These are phyloP conservation scores for Ceratina japonica DNA, from an alignment of 1,140 invertebrate species.

Conservation along the genomic window DNA sequence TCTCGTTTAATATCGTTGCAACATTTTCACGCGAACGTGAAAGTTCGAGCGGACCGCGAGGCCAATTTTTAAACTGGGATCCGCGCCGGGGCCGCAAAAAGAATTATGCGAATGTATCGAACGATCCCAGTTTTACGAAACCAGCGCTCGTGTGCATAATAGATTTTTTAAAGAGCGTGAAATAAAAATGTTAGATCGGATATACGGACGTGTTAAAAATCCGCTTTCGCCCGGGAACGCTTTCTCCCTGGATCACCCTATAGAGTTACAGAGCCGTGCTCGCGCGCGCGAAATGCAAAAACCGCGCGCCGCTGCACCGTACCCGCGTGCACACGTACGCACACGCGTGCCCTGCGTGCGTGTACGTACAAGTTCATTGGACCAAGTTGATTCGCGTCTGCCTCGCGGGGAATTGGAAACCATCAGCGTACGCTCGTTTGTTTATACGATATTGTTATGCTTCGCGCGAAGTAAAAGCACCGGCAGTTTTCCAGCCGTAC, in stretches of 20 bases:
- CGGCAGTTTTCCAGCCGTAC: neutral
- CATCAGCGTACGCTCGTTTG: slow-evolving; percentile 48
- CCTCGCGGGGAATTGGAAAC: slow-evolving; percentile 66
- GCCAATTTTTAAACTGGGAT: neutral
- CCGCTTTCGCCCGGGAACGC: neutral
- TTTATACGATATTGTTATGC: slow-evolving; percentile 52
- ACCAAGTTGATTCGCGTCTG: slow-evolving; percentile 64
- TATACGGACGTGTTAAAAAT: neutral
- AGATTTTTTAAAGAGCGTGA: too few species aligned
- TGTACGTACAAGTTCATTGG: slow-evolving; percentile 14
- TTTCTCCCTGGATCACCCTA: slow-evolving; percentile 21
- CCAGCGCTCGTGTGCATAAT: too few species aligned
- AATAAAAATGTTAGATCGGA: neutral
- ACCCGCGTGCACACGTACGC: too few species aligned
- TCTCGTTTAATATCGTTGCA: neutral
- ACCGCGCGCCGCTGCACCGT: neutral
- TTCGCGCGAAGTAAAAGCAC: slow-evolving; percentile 37
- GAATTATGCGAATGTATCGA: too few species aligned
- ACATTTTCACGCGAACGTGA: neutral
- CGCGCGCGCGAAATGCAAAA: slow-evolving; percentile 28
- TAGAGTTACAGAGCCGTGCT: neutral
- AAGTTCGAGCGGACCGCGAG: neutral
- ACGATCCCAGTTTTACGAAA: too few species aligned
- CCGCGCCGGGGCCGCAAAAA: too few species aligned
- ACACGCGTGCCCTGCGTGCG: neutral